Evolutionary conservation across 2,888 invertebrate species (phyloP).

Genomic region (Caenorhabditis wallacei): DNA sequence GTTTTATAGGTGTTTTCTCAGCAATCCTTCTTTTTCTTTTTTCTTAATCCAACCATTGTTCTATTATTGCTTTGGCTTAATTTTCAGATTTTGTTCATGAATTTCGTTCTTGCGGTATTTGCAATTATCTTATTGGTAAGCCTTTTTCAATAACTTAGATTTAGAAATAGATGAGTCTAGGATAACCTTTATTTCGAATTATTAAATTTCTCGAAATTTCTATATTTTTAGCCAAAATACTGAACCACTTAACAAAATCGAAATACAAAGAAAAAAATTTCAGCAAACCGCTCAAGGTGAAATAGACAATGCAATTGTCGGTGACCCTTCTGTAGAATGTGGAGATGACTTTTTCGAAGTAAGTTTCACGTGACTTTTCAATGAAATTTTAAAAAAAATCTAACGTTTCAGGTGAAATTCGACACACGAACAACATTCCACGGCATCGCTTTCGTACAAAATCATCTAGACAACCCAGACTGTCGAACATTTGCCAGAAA

Average conservation of each 20-base stretch:
- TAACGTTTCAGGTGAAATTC: constrained; percentile 76
- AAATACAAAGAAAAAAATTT: constrained; percentile 8
- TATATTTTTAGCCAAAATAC: no score
- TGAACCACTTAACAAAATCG: no score
- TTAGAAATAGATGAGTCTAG: no score
- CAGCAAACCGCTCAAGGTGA: constrained; percentile 54
- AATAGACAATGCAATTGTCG: constrained; percentile 74
- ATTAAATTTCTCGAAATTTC: no score
- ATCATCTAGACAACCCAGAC: constrained; percentile 76
- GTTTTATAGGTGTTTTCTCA: constrained; percentile 64
- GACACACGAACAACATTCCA: constrained; percentile 79
- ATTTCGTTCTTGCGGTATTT: constrained; percentile 49
- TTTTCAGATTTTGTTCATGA: constrained; percentile 57
- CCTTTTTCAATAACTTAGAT: no score
- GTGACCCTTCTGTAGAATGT: constrained; percentile 81
- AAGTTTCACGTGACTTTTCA: neutral
- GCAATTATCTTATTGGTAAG: constrained; percentile 49
- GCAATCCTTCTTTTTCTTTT: constrained; percentile 10
- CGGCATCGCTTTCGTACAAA: constrained; percentile 80
- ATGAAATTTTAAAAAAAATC: neutral
- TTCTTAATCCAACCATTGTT: constrained; percentile 3
- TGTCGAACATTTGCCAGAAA: constrained; percentile 53
- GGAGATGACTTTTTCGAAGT: constrained; percentile 77
- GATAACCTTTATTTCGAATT: no score
- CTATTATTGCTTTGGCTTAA: neutral